These are phyloP conservation scores for Eublepharis macularius DNA, from an alignment of 2,113 vertebrate species.

Conservation along the genomic window DNA sequence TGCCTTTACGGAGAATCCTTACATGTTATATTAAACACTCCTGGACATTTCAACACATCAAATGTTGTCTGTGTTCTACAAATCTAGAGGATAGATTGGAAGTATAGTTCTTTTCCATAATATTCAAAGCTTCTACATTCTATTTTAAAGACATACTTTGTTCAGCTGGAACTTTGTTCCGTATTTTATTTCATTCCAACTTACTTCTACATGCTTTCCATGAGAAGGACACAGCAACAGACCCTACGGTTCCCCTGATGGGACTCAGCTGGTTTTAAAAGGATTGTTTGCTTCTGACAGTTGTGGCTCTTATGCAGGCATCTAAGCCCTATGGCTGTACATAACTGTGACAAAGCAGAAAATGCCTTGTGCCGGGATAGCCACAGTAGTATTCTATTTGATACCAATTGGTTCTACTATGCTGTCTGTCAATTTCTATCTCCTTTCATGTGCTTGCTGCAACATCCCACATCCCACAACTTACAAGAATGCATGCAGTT, in stretches of 20 bases:
- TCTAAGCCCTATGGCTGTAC: neutral
- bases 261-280: too few species aligned
- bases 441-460: neutral
- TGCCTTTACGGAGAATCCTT: conserved; percentile 35
- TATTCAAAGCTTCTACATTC: neutral
- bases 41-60: conserved; percentile 30
- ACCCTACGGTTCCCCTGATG: neutral
- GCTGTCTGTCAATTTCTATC: neutral
- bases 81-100: neutral
- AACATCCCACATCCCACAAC: neutral
- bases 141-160: conserved; percentile 3
- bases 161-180: neutral
- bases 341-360: neutral
- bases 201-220: neutral
- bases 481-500: neutral
- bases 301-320: neutral
- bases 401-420: neutral
- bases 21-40: neutral
- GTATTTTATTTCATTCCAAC: neutral
- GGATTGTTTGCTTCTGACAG: too few species aligned
- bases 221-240: fast-evolving
- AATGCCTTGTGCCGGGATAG: too few species aligned
- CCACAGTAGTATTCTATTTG: neutral
- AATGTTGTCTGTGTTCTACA: neutral
- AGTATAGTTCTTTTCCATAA: conserved; percentile 14